These are phyloP conservation scores for Drosophila antonietae DNA, from an alignment of 2,888 invertebrate species.

Conservation along the genomic window DNA sequence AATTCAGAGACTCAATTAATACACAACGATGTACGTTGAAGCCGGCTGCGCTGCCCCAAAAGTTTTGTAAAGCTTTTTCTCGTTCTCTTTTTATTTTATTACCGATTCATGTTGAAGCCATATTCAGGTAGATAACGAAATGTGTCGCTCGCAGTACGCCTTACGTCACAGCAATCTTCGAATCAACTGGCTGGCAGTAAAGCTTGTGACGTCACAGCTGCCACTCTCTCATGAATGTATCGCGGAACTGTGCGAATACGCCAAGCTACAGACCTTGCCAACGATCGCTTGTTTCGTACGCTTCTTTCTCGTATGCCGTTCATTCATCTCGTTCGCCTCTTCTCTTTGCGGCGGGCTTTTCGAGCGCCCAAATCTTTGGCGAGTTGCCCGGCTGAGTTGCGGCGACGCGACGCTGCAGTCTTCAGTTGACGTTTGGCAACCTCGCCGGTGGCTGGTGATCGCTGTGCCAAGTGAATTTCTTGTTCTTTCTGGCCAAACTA, in stretches of 20 bases:
- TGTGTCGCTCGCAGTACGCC: background rate
- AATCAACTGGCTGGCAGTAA: background rate
- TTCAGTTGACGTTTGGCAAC: constrained; percentile 62
- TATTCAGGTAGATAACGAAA: background rate
- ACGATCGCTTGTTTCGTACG: constrained; percentile 13
- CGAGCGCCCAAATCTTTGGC: constrained; percentile 19
- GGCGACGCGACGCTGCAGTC: constrained; percentile 42
- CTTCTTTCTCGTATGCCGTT: constrained; percentile 3
- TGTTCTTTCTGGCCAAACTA: constrained; percentile 25
- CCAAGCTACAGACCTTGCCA: background rate
- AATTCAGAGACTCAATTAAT: constrained; percentile 59
- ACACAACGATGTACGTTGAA: constrained; percentile 23
- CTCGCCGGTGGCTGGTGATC: constrained; percentile 51
- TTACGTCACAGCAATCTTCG: constrained; percentile 3
- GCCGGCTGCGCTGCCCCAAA: constrained; percentile 18
- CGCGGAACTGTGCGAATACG: constrained; percentile 7
- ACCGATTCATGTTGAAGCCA: constrained; percentile 7
- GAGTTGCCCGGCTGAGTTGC: constrained; percentile 36
- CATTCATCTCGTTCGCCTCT: constrained; percentile 6
- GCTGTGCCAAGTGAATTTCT: constrained; percentile 43
- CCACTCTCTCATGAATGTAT: background rate
- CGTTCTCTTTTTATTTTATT: constrained; percentile 2
- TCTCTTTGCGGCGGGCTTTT: constrained; percentile 20
- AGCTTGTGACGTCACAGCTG: constrained; percentile 34
- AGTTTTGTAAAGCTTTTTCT: constrained; percentile 20